Evolutionary conservation across 2,888 invertebrate species (phyloP), one percentile per base, ranked within the genome.

Genomic region (Laothoe populi): DNA sequence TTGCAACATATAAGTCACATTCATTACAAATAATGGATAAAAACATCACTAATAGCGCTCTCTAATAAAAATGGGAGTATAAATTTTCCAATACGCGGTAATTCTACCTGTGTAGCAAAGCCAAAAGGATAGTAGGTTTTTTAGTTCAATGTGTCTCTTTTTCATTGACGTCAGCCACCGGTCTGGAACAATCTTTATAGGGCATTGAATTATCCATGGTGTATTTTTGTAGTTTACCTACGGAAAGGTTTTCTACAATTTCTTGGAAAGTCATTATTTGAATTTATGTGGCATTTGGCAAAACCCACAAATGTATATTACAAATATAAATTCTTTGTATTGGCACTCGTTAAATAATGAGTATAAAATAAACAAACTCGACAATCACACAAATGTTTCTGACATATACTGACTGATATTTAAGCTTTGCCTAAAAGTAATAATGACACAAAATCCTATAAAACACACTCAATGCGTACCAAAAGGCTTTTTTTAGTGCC

Each of bases 21-120:
- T 42, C n/a, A 42, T 42, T 42, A 42, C n/a, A n/a, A 48, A 26
- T 48, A 26, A 4, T 46, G 59, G 65, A 66, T 65, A 42, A 58
- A 16, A 40, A 13, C 19, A n/a, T 11, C 13, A 21, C 16, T 19
- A 19, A 19, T 53, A 35, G 7, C 7, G 26, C 24, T 7, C 26
- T 7, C 11, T 4, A 53, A 31, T 35, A 53, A 35, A 53, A 49
- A 53, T 16, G 31, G 16, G 35, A 19, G 53, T 31, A 31, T 49
- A 48, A n/a, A 19, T 24, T 38, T 23, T 35, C 61, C 53, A 35
- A 53, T 53, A 53, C 53, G 19, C 31, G 31, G 11, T 53, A 58
- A 42, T 58, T 40, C 24, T n/a, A n/a, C 40, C 42, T 23, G 42
- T 49, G 49, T 16, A 49, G 23, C 23, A 21, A 58, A 58, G 23